Base-by-base conservation (phyloP, 1,140 invertebrate genomes). In the Drosophila ogumai region DNA sequence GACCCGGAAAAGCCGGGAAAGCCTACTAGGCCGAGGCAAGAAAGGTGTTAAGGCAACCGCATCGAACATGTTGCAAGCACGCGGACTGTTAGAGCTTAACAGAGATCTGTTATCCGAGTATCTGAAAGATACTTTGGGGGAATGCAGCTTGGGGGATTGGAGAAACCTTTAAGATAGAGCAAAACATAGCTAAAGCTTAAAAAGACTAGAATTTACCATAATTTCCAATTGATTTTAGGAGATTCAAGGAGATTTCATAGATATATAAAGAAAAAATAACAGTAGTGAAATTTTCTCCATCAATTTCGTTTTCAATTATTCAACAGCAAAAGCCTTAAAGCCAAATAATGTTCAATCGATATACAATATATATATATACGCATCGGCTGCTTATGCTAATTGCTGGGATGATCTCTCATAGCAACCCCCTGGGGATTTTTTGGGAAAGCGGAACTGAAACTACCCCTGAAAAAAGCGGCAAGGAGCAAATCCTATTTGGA, bases 331-430 rank as follows among this genome's bases (percentile, higher is more conserved):
- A 28, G 15, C 47, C 47, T 17, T 31, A 31, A 47, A 47, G 46
- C 44, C 44, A 50, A 31, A 15, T 19, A 15, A 54, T 54, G 17
- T 10, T 36, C 63, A 68, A 71, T 68, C 49, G 19, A 69, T 69
- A 56, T 34, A 55, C 40, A 34, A 50, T 52, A 34, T 34, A 44
- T 9, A 19, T 12, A n/a, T 50, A 17, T 8, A 19, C 6, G 7
- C 17, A 25, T 7, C 25, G 50, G 12, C 43, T 56, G 71, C 72
- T 82, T 84, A 82, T 82, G 81, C 75, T 82, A 82, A 84, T 84
- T 82, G 81, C 34, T 38, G 54, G 44, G 81, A 82, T 82, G 82
- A 84, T 78, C 77, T 63, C 38, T 40, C 52, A 55, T 46, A 22
- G 41, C 60, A 34, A 15, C 44, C 61, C 34, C n/a, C 10, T 22